These are phyloP conservation scores for Sciurus niger DNA, from an alignment of 2,113 vertebrate genomes.

Conservation along the genomic window DNA sequence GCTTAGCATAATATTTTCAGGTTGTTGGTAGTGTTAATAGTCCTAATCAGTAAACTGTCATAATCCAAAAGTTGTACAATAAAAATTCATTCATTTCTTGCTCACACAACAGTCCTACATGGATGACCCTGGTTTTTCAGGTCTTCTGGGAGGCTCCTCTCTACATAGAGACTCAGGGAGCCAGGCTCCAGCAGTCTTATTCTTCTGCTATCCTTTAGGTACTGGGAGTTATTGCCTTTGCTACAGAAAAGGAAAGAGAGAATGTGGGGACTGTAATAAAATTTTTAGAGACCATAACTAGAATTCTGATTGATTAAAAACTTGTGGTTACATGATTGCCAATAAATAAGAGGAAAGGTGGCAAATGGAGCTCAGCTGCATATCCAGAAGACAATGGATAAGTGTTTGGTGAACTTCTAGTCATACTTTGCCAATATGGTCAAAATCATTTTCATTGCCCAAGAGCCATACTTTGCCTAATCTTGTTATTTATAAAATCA, in stretches of 20 bases:
- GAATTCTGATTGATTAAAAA: slow-evolving; percentile 18
- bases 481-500: slow-evolving; percentile 56
- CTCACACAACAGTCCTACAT: not conserved
- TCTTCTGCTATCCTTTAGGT: not conserved
- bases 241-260: not conserved
- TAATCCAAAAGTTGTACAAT: not conserved
- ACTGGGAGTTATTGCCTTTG: not conserved
- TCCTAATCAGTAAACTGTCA: not conserved
- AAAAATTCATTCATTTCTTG: not conserved
- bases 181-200: not conserved
- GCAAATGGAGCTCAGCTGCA: not conserved
- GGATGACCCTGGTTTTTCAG: not conserved
- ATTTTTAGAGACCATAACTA: not conserved
- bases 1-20: not conserved
- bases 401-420: not conserved
- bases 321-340: not conserved
- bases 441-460: slow-evolving; percentile 48
- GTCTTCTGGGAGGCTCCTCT: not conserved
- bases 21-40: not conserved
- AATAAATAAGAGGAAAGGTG: not conserved
- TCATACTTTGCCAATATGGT: not conserved
- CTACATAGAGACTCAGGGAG: not conserved
- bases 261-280: not conserved
- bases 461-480: not conserved
- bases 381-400: not conserved